Base-by-base conservation (phyloP, 2,113 vertebrate genomes). In the Platanista minor region DNA sequence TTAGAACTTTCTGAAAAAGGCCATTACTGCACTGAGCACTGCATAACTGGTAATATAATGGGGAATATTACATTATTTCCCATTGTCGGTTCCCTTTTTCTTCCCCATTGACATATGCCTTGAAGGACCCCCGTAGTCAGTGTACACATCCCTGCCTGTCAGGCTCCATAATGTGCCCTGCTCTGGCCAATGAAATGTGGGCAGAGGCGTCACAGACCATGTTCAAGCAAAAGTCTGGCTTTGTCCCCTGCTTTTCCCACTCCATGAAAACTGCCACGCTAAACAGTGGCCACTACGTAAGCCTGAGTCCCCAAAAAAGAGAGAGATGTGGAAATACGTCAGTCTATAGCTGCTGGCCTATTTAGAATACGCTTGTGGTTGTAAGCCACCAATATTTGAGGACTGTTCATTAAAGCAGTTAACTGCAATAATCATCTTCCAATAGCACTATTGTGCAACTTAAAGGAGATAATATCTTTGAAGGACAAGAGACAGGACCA, bases 1-100 rank as follows among this genome's bases (percentile, higher is more conserved):
- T 9, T 5, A 72, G 46, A 41, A 81, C 31, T 94, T 92, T 86
- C 46, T 61, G n/a, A 66, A 90, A 64, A 93, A 75, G 4, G 43
- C 12, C 33, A 46, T 21, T 31, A 62, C 17, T 29, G 0, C 18
- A 36, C 4, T 31, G 21, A 75, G 8, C 46, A 43, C 7, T 5
- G 17, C 8, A 17, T 12, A 21, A 13, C 5, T 27, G 11, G 25
- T 33, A 80, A 39, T 25, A 39, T 15, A 31, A 29, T 39, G 66
- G 41, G 25, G 10, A 0, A 20, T 1, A 54, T 18, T 82, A 20
- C 25, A 27, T 13, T 86, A 43, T 89, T n/a, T 54, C n/a, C 31
- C 27, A 52, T 12, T 3, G 21, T 9, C 8, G 0, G 8, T 36
- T 80, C 20, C 14, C 29, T 25, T 27, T 90, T 69, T 54, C n/a